phyloP scores from a whole-genome alignment of 1,140 invertebrate species.

The Cotesia typhae region DNA sequence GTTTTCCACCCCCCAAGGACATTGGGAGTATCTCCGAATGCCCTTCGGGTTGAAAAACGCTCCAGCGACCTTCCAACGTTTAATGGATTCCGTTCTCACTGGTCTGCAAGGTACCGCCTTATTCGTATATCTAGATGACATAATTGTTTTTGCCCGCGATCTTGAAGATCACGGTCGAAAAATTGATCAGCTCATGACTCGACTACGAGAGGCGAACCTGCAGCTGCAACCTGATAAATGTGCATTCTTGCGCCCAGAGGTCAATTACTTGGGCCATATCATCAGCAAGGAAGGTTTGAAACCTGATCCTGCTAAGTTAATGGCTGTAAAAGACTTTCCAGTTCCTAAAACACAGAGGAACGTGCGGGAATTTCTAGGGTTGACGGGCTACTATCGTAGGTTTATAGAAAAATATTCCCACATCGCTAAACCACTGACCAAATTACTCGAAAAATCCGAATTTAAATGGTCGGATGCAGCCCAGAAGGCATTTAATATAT shows the following conservation, averaged over 20 bases:
- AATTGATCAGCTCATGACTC: too few relatives aligned
- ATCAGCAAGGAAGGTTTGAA: too few relatives aligned
- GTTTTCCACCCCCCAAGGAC: conserved; percentile 11
- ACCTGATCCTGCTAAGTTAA: too few relatives aligned
- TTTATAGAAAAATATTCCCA: conserved; percentile 10
- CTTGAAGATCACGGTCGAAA: too few relatives aligned
- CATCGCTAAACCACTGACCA: conserved; percentile 3
- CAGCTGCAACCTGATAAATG: too few relatives aligned
- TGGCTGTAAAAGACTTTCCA: too few relatives aligned
- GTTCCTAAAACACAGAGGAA: too few relatives aligned
- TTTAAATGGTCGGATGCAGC: background rate
- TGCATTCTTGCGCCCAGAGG: too few relatives aligned
- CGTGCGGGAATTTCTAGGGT: conserved; percentile 13
- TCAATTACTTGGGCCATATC: too few relatives aligned
- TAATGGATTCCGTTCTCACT: conserved; percentile 3
- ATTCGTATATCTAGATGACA: conserved; percentile 11
- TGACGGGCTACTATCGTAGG: conserved; percentile 15
- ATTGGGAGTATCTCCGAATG: conserved; percentile 12
- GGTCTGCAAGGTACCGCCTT: conserved; percentile 2
- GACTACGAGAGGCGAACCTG: too few relatives aligned
- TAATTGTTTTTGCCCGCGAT: too few relatives aligned
- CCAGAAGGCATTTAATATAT: background rate
- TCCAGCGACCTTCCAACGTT: conserved; percentile 6
- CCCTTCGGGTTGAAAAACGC: conserved; percentile 14
- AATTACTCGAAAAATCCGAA: background rate